Base-by-base conservation (phyloP, 2,888 invertebrate species). In the Oligia latruncula region DNA sequence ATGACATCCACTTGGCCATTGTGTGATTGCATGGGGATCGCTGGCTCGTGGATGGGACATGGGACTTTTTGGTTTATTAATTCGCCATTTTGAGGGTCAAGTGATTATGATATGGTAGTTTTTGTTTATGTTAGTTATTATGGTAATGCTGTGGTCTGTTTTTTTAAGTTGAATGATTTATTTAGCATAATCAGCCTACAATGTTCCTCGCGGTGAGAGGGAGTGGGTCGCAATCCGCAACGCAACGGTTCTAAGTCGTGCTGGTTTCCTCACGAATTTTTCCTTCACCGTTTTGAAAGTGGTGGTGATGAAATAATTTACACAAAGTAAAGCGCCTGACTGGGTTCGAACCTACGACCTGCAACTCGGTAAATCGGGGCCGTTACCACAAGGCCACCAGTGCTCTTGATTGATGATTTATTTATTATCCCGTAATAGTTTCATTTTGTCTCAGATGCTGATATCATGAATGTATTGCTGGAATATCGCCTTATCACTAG, bases 1-100 rank as follows among this genome's bases (percentile, higher is more conserved):
- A 93, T 94, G 96, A 96, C 96, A 96, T 96, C 92, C 94, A 94
- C 94, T 94, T 91, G 90, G 89, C 82, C 77, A 88, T 91, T 90
- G 90, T 89, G 83, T 82, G 83, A 83, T 87, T 81, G 83, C 85
- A 83, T 86, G 83, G 87, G 85, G 84, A 82, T 81, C 76, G 82
- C 68, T 88, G 83, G 82, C 80, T 80, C 78, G 68, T 76, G 67
- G 62, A 77, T 76, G 75, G 66, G 71, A 76, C 82, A 81, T 80
- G 85, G 84, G 89, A 90, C 87, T 88, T 88, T 86, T 84, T 17
- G 80, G 93, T 93, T 93, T 95, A 95, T 93, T 94, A 93, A 94
- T 94, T 92, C 91, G 82, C 84, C 92, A 90, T 93, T 91, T 81
- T 90, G 83, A 91, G 92, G 94, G 95, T 95, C 95, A 95, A 94